Evolutionary conservation across 2,888 invertebrate genomes (phyloP), one percentile per base, ranked within the genome.

Genomic region (Caenorhabditis afra): DNA sequence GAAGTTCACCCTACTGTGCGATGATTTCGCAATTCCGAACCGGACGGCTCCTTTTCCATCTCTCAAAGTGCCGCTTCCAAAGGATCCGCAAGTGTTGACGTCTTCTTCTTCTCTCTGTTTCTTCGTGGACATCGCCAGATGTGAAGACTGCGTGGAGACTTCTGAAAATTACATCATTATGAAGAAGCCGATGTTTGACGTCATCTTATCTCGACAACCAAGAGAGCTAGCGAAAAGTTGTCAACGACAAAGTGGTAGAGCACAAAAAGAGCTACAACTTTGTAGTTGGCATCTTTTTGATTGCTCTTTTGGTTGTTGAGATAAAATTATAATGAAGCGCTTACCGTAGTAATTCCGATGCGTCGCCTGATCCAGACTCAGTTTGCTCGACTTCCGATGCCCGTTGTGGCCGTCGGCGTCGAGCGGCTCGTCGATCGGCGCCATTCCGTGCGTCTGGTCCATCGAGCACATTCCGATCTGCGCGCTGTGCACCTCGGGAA

Each of bases 1-100:
- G 67, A 89, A 89, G 53, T 89, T 88, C 37, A 89, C 78, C 20
- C 87, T 64, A 22, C 85, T 81, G 73, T 89, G 89, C 10, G 82
- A 81, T 4, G 81, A 81, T 37, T 82, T 81, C 3, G 81, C 75
- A 8, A 81, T 58, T 29, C 85, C 85, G 58, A 77, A 85, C 16
- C 85, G 55, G 12, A 65, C 80, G 8, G 82, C 81, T 41, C 68
- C 75, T 20, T 20, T 37, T 0, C 76, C 75, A 35, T 82, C 79
- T 10, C 23, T 29, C 20, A 47, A 11, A 1, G 58, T 45, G 3
- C 44, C 45, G 0, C 16, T 5, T n/a, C 35, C 11, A 29, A 29
- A 5, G 8, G 64, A 52, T 41, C 55, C 71, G 37, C 78, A 71
- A 3, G 59, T 59, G 2, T 50, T 29, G 10, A 57, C 62, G 44